phyloP scores from a whole-genome alignment of 2,797 vertebrate genomes.

The Philypnodon macrostomus region DNA sequence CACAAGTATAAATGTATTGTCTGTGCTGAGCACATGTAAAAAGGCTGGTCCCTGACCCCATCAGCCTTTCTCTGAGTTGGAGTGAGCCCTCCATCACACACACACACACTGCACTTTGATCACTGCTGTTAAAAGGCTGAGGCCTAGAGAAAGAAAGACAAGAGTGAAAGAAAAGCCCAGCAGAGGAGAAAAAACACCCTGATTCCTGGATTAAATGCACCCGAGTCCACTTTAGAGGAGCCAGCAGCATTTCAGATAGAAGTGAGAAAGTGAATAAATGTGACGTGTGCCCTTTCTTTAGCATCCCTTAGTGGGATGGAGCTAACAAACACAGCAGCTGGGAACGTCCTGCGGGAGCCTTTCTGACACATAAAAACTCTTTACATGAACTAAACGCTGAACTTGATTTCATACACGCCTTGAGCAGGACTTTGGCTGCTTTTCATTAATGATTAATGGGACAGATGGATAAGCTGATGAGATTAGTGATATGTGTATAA shows the following conservation, averaged over 20 bases:
- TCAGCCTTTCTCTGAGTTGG: constrained; percentile 49
- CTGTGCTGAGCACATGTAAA: constrained; percentile 5
- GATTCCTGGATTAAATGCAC: constrained; percentile 61
- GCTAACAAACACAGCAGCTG: constrained; percentile 47
- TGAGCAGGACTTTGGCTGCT: constrained; percentile 38
- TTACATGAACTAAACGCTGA: not conserved
- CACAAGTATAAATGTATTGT: constrained; percentile 1
- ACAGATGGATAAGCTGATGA: constrained; percentile 37
- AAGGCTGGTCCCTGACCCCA: constrained; percentile 50
- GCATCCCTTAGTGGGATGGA: constrained; percentile 21
- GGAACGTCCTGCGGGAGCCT: constrained; percentile 21
- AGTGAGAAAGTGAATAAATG: constrained; percentile 62
- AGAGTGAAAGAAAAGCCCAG: constrained; percentile 26
- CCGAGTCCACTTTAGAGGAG: constrained; percentile 71
- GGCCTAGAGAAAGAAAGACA: constrained; percentile 39
- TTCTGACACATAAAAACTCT: too few species aligned
- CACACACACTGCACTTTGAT: constrained; percentile 73
- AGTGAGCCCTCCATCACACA: constrained; percentile 69
- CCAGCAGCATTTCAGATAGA: constrained; percentile 61
- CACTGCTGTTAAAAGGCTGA: constrained; percentile 59
- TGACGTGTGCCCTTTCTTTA: constrained; percentile 48
- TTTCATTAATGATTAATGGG: constrained; percentile 61
- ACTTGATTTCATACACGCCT: constrained; percentile 17
- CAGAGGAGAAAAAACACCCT: constrained; percentile 34
- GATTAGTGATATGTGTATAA: constrained; percentile 38